Percentiles rank a stretch among this genome's conserved stretches.
These are phyloP conservation scores for Vimba vimba DNA, from an alignment of 2,113 vertebrate species.

Conservation along the genomic window DNA sequence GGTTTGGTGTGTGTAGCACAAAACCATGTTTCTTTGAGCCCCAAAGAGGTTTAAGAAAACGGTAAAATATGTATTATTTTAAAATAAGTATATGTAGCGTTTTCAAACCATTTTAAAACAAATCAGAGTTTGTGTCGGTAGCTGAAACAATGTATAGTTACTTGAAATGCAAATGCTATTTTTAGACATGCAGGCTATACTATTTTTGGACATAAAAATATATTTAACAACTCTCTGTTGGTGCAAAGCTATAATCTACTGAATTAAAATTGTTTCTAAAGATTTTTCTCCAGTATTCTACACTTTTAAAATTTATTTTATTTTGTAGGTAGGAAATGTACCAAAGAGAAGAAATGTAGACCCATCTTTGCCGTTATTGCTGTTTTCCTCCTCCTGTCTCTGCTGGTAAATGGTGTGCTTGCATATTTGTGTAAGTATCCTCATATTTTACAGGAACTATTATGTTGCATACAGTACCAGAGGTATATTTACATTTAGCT, in stretches of 20 bases:
- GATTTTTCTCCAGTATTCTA: neutral
- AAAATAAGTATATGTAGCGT: neutral
- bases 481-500: neutral
- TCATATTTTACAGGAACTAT: neutral
- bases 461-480: neutral
- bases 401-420: slow-evolving; percentile 23
- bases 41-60: neutral
- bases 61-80: neutral
- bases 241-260: neutral
- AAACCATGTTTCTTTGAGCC: neutral
- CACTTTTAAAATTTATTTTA: neutral
- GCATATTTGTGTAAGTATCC: slow-evolving; percentile 35
- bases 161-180: neutral
- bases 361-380: neutral
- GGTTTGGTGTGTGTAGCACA: neutral
- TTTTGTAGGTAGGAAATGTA: neutral
- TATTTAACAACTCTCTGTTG: neutral
- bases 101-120: too few species aligned
- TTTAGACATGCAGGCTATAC: neutral
- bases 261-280: neutral
- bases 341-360: neutral
- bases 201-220: neutral
- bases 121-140: neutral
- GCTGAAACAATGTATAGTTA: neutral
- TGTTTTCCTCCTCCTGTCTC: slow-evolving; percentile 30